Percentiles rank a stretch among this genome's conserved stretches.
These are phyloP conservation scores for Halisarca cf. caerulea DNA, from an alignment of 37 sponge, comb jelly and placozoan genomes.

Conservation along the genomic window DNA sequence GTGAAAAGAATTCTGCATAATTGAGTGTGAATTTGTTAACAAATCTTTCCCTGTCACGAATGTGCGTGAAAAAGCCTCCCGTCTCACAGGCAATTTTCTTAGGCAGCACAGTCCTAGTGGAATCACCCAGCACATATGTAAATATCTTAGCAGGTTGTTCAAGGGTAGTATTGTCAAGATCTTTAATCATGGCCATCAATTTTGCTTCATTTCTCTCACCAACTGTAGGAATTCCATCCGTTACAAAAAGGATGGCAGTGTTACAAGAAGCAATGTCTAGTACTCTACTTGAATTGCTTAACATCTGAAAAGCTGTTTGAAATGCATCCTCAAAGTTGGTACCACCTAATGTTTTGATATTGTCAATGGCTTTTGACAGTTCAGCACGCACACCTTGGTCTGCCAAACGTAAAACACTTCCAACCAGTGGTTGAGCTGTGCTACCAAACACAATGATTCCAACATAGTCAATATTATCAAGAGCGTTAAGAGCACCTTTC, in stretches of 20 bases:
- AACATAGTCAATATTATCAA: constrained; percentile 7
- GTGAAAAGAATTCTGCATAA: constrained; percentile 21
- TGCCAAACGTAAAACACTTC: too few species aligned
- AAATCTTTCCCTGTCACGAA: neutral
- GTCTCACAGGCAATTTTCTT: constrained; percentile 8
- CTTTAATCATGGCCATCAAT: neutral
- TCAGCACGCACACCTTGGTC: neutral
- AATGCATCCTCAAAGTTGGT: constrained; percentile 27
- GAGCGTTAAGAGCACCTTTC: neutral
- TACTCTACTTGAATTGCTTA: neutral
- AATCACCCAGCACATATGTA: constrained; percentile 1
- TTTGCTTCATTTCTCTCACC: neutral
- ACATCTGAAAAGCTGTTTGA: neutral
- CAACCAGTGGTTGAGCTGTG: neutral
- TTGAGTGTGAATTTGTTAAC: neutral
- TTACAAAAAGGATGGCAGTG: constrained; percentile 15
- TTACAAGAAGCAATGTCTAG: neutral
- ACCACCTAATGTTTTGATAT: neutral
- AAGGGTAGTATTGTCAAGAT: neutral
- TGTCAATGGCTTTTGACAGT: neutral
- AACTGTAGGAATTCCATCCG: constrained; percentile 5
- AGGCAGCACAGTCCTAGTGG: neutral
- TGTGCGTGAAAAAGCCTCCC: neutral
- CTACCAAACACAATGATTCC: neutral
- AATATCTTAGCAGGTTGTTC: neutral